phyloP scores from a whole-genome alignment of 2,113 vertebrate species.

The Labeo rohita region DNA sequence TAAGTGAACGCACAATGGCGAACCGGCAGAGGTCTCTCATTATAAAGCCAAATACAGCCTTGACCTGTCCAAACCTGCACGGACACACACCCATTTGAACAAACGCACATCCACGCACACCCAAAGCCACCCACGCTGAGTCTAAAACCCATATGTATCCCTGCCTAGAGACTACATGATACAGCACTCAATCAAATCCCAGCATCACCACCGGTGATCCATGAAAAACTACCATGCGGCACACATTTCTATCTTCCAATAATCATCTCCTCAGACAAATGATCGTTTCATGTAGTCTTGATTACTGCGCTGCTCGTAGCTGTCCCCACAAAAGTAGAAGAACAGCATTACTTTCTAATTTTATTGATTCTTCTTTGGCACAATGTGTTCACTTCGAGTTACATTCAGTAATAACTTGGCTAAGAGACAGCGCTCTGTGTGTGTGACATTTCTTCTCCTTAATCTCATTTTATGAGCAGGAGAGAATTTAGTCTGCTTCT shows the following conservation, averaged over 20 bases:
- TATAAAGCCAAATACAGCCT: constrained; percentile 52
- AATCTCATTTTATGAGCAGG: constrained; percentile 52
- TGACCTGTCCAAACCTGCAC: constrained; percentile 41
- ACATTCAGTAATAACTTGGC: constrained; percentile 44
- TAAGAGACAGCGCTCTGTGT: constrained; percentile 32
- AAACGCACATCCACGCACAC: constrained; percentile 13
- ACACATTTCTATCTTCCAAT: constrained; percentile 49
- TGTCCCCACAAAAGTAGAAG: constrained; percentile 20
- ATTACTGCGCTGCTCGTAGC: constrained; percentile 20
- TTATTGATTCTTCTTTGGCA: constrained; percentile 41
- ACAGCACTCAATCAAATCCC: constrained; percentile 43
- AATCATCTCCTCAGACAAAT: constrained; percentile 46
- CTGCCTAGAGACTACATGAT: constrained; percentile 46
- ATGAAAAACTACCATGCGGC: constrained; percentile 52
- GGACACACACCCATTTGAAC: constrained; percentile 57
- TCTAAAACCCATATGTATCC: not conserved
- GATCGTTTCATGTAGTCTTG: constrained; percentile 17
- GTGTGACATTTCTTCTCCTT: constrained; percentile 42
- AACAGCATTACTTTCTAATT: constrained; percentile 16
- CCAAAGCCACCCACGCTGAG: constrained; percentile 8
- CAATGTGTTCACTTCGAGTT: constrained; percentile 29
- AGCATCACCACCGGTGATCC: constrained; percentile 27
- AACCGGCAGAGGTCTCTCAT: constrained; percentile 54
- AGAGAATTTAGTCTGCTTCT: constrained; percentile 50
- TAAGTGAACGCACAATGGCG: constrained; percentile 61